Evolutionary conservation across 2,888 invertebrate genomes (phyloP), one percentile per base, ranked within the genome.

Genomic region (Teleogryllus oceanicus): DNA sequence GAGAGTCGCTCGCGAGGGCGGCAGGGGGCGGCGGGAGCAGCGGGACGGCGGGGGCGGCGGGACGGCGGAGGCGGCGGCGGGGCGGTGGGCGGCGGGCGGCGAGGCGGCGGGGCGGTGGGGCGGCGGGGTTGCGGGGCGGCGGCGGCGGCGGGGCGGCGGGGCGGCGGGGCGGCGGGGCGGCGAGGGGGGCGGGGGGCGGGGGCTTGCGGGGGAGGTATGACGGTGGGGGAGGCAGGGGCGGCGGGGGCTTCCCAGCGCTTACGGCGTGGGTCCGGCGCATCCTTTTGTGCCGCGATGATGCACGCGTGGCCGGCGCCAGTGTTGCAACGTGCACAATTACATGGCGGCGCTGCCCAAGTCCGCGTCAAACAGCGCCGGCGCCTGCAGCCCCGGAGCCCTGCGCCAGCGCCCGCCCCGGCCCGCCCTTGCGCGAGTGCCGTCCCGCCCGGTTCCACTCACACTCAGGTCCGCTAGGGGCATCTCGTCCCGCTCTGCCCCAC

Each of bases 281-380:
- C 62, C 62, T 62, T 62, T 62, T 62, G 62, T 62, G 62, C n/a
- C n/a, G 62, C 62, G 62, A 62, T 62, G 62, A 62, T 62, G 16
- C 62, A 18, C 62, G 62, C 62, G 16, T n/a, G 62, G n/a, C 62
- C n/a, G 62, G 62, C 62, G 62, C 62, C 62, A 18, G 62, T 62
- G 62, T 62, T 62, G 62, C 62, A 11, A n/a, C 62, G 62, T n/a
- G 62, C 62, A 62, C 62, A 62, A 62, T 62, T 62, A 62, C 62
- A 62, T 18, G 13, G 16, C 62, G n/a, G 62, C 62, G 4, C 62
- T 8, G n/a, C n/a, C 62, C 62, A 62, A 62, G 62, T 62, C 16
- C 62, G 62, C 62, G 62, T 62, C 62, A 62, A 62, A 62, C 62
- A 62, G 13, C 62, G 62, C n/a, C 62, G 13, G 16, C 62, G 37